A percentile compares a stretch with the other conserved stretches of the same genome.
Conservation (phyloP, 2,113 vertebrate genomes). For the Eleginops maclovinus region DNA sequence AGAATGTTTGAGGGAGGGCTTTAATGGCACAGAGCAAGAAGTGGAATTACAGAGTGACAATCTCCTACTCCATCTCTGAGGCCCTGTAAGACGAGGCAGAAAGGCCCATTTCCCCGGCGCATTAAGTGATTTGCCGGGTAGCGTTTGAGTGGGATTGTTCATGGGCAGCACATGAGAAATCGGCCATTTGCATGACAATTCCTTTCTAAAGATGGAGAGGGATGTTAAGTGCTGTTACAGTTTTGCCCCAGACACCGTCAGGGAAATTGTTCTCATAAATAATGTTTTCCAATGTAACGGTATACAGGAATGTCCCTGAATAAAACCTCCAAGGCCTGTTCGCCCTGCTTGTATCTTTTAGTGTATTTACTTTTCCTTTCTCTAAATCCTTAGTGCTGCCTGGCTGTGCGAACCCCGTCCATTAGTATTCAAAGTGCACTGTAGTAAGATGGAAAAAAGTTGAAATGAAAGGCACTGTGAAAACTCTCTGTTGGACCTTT, state of each 20-base stretch:
- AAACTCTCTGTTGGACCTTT: conserved; percentile 34
- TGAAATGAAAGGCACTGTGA: conserved; percentile 36
- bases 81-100: conserved; percentile 54
- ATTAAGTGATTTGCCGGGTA: conserved; percentile 76
- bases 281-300: conserved; percentile 58
- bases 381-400: conserved; percentile 52
- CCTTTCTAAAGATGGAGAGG: conserved; percentile 47
- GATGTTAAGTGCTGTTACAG: conserved; percentile 52
- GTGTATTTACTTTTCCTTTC: conserved; percentile 48
- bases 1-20: conserved; percentile 63
- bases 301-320: conserved; percentile 33
- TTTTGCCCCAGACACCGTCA: conserved; percentile 50
- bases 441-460: conserved; percentile 40
- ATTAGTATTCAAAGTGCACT: conserved; percentile 58
- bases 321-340: conserved; percentile 41
- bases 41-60: conserved; percentile 76
- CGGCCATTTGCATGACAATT: conserved; percentile 71
- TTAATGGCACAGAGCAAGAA: conserved; percentile 59
- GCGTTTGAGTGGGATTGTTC: conserved; percentile 64
- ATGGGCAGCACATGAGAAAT: conserved; percentile 57
- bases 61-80: conserved; percentile 74
- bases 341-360: conserved; percentile 31
- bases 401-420: conserved; percentile 27
- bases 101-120: conserved; percentile 63
- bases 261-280: conserved; percentile 62